Conservation (phyloP, 2,888 invertebrate genomes). For the Nomada lathburiana region DNA sequence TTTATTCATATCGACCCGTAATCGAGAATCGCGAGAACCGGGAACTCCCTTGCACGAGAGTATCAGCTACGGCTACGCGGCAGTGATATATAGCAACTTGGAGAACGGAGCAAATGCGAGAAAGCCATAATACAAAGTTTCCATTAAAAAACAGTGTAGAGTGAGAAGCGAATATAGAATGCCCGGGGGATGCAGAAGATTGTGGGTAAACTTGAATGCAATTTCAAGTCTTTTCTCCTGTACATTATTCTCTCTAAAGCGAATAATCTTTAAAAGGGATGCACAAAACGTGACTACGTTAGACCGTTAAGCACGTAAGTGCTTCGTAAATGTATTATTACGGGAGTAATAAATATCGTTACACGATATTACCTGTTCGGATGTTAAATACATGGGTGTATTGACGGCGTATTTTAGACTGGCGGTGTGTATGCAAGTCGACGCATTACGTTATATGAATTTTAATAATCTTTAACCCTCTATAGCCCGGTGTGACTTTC, state of each 20-base stretch:
- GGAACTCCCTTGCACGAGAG: neutral
- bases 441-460: constrained; percentile 3
- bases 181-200: neutral
- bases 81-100: constrained; percentile 50
- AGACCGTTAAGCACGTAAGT: neutral
- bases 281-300: neutral
- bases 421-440: neutral
- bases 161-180: constrained; percentile 21
- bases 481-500: too few relatives aligned
- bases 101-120: constrained; percentile 10
- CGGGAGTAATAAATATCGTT: constrained; percentile 16
- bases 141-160: constrained; percentile 25
- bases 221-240: neutral
- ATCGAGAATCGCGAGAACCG: constrained; percentile 19
- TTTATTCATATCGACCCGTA: constrained; percentile 20
- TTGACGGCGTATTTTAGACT: neutral
- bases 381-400: neutral
- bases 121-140: constrained; percentile 39
- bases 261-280: neutral
- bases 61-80: constrained; percentile 21
- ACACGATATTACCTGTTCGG: neutral
- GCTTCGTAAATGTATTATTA: neutral
- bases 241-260: neutral
- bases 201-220: neutral
- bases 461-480: constrained; percentile 20